Evolutionary conservation across 2,113 vertebrate genomes (phyloP), one percentile per base, ranked within the genome.

Genomic region (Ardeotis arabs): DNA sequence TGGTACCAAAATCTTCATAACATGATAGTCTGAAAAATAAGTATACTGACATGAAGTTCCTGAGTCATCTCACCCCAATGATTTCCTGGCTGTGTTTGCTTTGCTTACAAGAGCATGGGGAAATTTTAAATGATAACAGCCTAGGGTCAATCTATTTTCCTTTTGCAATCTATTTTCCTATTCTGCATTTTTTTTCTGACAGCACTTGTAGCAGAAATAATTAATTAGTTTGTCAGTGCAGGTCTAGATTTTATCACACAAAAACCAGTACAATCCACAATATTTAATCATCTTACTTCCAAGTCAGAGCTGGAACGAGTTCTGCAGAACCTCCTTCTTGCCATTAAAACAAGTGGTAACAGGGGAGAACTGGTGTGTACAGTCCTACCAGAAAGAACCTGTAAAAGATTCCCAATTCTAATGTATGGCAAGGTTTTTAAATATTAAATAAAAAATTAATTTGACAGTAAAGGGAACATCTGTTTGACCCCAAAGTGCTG

Each of bases 341-440:
- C 7, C 45, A 33, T 56, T 55, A 55, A 81, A 84, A 73, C 0
- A 10, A n/a, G n/a, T 8, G n/a, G 55, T 11, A 25, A 53, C 2
- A 10, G 28, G 6, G 24, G 17, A 89, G 37, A 84, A 17, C 23
- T 23, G 27, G 19, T 77, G 27, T 8, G 35, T 31, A 8, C 9
- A 35, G 63, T n/a, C 55, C 33, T 37, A 19, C 31, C 10, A 59
- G 75, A 53, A 66, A 39, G 18, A 64, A 44, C 9, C 50, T 45
- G 39, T n/a, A 28, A 47, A 79, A 73, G 27, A 12, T 33, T 69
- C 25, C 9, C 4, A 66, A 18, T 58, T 60, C 50, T 69, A 55
- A 50, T 4, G 4, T 28, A 52, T 0, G 2, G 5, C 0, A 3
- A n/a, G 19, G 14, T 12, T 14, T 70, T 50, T 5, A 73, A 55